Base-by-base conservation (phyloP, 2,888 invertebrate species). In the Apodemia mormo region DNA sequence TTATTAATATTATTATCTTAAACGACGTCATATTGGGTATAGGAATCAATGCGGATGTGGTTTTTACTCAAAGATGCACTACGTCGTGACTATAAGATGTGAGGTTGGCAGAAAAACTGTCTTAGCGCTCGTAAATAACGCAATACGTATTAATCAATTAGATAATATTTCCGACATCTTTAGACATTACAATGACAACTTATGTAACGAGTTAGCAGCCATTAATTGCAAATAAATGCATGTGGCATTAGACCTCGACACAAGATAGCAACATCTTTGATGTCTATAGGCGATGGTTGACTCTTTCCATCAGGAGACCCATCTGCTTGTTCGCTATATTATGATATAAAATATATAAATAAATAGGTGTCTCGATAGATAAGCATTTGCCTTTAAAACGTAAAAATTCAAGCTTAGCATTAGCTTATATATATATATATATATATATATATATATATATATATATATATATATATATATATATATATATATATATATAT, bases 161-260 rank as follows among this genome's bases (percentile, higher is more conserved):
- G 70, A 70, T 72, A 68, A 69, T 68, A 65, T 70, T 67, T 70
- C 56, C 65, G 70, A 64, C 64, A 65, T 67, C 33, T 33, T 40
- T 49, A 40, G 61, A 67, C 65, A 33, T 61, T 61, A 14, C 33
- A 61, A 61, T 61, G 61, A 30, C 12, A 30, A 33, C 10, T 61
- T 61, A 61, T 33, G 33, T 61, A 61, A 61, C 61, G 2, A 30
- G 61, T 52, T n/a, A 52, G n/a, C 14, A 7, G 2, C n/a, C n/a
- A 52, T 52, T 52, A n/a, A 52, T 52, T n/a, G 52, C 52, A 52
- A 52, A n/a, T 52, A 52, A 52, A 52, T 49, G 3, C 33, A 2
- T 3, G 33, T n/a, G n/a, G n/a, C n/a, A n/a, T n/a, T n/a, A n/a
- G n/a, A n/a, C n/a, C n/a, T n/a, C n/a, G n/a, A n/a, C n/a, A n/a